Conservation (phyloP, 2,113 vertebrate species). For the Neodontobutis hainanensis region DNA sequence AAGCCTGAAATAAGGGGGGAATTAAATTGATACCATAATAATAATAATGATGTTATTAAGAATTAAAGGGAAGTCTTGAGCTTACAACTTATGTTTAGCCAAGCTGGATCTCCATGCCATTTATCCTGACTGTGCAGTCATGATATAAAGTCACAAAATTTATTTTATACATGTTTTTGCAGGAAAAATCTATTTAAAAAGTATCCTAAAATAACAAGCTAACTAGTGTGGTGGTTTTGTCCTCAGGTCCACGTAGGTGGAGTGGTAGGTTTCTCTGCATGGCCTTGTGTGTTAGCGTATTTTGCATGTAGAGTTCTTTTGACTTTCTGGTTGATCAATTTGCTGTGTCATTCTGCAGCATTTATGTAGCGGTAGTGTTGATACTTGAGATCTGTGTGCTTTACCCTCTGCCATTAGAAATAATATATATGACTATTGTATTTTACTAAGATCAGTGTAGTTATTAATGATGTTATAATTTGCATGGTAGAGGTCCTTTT, state of each 20-base stretch:
- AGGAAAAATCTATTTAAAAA: constrained; percentile 9
- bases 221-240: constrained; percentile 61
- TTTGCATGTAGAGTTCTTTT: constrained; percentile 37
- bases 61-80: too few species aligned
- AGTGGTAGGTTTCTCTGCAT: constrained; percentile 82
- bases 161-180: neutral
- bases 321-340: neutral
- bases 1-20: constrained; percentile 18
- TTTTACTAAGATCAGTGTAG: too few species aligned
- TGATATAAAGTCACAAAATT: too few species aligned
- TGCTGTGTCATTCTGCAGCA: constrained; percentile 13
- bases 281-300: constrained; percentile 54
- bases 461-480: too few species aligned
- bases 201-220: constrained; percentile 25
- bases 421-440: too few species aligned
- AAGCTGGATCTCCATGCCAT: too few species aligned
- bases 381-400: constrained; percentile 1
- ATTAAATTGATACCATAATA: too few species aligned
- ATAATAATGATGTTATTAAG: too few species aligned
- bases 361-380: constrained; percentile 27
- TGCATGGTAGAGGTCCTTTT: too few species aligned
- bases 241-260: constrained; percentile 83
- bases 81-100: too few species aligned
- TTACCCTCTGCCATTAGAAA: too few species aligned
- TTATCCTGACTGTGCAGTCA: too few species aligned